These are phyloP conservation scores for Parapristionchus giblindavisi DNA, from an alignment of 2,888 invertebrate genomes.

Conservation along the genomic window DNA sequence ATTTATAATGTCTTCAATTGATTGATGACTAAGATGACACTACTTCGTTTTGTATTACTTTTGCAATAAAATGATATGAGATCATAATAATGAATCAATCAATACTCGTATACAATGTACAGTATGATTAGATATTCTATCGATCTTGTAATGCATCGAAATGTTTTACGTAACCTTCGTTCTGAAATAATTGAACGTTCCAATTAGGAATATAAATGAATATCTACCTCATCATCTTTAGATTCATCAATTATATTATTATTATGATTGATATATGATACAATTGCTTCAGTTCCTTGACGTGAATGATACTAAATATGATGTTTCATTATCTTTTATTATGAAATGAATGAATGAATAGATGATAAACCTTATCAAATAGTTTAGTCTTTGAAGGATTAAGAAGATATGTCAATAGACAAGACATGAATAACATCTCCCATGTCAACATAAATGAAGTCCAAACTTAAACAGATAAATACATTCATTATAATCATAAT, in stretches of 20 bases:
- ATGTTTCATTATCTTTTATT: background rate
- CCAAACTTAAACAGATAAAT: constrained; percentile 56
- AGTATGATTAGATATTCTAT: too few species aligned
- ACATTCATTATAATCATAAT: background rate
- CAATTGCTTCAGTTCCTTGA: constrained; percentile 17
- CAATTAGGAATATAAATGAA: too few species aligned
- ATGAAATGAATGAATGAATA: background rate
- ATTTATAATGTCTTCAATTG: too few species aligned
- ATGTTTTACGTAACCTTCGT: constrained; percentile 7
- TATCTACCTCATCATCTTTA: constrained; percentile 34
- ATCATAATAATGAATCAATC: too few species aligned
- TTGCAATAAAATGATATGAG: too few species aligned
- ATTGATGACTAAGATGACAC: too few species aligned
- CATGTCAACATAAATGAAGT: constrained; percentile 65
- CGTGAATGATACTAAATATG: constrained; percentile 20
- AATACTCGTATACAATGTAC: too few species aligned
- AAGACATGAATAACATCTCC: constrained; percentile 65
- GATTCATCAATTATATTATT: constrained; percentile 29
- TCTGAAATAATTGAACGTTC: background rate
- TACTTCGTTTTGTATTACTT: too few species aligned
- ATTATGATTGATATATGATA: constrained; percentile 9
- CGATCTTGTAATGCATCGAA: constrained; percentile 19
- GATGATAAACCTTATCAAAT: constrained; percentile 39
- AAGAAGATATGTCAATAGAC: constrained; percentile 58
- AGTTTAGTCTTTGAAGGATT: constrained; percentile 54